phyloP scores from a whole-genome alignment of 2,797 vertebrate genomes.

The Cygnus olor region DNA sequence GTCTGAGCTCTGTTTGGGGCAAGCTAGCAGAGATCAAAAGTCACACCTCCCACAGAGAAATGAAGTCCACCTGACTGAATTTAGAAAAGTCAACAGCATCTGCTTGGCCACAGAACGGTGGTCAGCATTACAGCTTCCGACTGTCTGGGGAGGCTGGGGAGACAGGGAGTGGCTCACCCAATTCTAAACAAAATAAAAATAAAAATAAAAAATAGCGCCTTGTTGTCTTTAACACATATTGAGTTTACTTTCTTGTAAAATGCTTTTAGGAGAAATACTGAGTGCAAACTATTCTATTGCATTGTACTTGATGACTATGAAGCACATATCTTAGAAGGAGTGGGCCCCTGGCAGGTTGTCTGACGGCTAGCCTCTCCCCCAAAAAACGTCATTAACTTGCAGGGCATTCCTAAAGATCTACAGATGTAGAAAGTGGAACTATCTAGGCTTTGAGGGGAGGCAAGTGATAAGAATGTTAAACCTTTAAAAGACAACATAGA shows the following conservation, averaged over 20 bases:
- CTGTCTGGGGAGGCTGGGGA: neutral
- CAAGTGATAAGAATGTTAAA: neutral
- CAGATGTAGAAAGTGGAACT: neutral
- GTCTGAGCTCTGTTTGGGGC: neutral
- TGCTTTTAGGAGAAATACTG: neutral
- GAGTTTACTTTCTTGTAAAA: neutral
- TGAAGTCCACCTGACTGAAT: neutral
- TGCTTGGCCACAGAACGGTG: neutral
- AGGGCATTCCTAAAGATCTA: neutral
- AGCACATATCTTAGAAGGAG: neutral
- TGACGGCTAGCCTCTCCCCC: neutral
- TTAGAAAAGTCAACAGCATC: neutral
- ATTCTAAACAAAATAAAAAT: neutral
- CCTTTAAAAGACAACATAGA: neutral
- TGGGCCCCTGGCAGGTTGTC: neutral
- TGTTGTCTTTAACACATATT: neutral
- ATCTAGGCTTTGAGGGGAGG: neutral
- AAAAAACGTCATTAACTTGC: neutral
- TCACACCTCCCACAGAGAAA: neutral
- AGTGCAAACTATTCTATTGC: neutral
- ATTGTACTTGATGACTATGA: accelerated
- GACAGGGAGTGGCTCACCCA: accelerated
- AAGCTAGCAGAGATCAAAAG: neutral
- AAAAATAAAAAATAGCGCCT: neutral
- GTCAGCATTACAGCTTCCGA: neutral